These are phyloP conservation scores for Pseudochirops corinnae DNA, from an alignment of 2,797 vertebrate species.

Conservation along the genomic window DNA sequence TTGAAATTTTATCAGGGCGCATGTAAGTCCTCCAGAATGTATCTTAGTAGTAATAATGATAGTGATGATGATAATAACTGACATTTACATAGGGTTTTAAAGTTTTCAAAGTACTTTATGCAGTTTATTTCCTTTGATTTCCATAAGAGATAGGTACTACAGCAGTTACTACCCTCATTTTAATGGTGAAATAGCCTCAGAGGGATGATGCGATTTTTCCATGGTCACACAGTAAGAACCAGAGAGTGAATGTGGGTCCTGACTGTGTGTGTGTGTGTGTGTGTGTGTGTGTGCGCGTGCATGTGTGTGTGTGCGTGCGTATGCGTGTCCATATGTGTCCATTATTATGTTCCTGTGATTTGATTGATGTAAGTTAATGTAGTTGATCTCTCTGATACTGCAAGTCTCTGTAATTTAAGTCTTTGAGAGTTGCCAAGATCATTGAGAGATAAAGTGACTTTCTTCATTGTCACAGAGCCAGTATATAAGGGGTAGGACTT, in stretches of 20 bases:
- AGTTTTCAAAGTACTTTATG: neutral
- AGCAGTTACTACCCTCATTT: neutral
- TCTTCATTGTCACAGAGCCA: neutral
- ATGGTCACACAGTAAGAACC: too few species aligned
- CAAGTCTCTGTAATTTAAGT: neutral
- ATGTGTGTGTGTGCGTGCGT: too few species aligned
- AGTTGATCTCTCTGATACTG: neutral
- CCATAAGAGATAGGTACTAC: neutral
- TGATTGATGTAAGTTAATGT: too few species aligned
- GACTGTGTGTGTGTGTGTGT: too few species aligned
- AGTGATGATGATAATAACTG: neutral
- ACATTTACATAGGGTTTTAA: too few species aligned
- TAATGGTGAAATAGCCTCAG: neutral
- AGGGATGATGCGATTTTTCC: too few species aligned
- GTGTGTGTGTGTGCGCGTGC: too few species aligned
- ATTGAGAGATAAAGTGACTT: neutral
- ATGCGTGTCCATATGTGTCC: too few species aligned
- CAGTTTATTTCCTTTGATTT: neutral
- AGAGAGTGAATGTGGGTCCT: too few species aligned
- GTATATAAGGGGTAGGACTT: neutral
- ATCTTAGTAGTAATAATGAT: neutral
- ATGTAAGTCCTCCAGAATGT: neutral
- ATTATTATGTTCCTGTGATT: too few species aligned
- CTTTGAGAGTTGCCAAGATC: neutral
- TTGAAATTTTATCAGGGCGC: too few species aligned